Conservation (phyloP, 2,113 vertebrate species). For the Aptenodytes forsteri region DNA sequence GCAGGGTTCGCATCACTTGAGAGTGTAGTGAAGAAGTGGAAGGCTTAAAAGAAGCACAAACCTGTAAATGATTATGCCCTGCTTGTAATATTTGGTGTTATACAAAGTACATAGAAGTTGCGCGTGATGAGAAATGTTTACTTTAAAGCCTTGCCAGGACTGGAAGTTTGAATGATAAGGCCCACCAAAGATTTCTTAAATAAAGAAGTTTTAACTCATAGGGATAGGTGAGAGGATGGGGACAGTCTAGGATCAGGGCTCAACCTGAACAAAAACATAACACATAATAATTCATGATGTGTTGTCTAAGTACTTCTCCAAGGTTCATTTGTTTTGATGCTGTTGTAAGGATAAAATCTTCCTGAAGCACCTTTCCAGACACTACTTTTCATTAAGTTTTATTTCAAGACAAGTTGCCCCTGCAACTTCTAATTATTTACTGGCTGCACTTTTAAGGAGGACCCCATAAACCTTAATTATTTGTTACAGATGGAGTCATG, state of each 20-base stretch:
- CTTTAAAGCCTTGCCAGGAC: background rate
- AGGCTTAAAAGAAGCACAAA: background rate
- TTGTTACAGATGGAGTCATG: background rate
- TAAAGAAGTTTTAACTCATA: background rate
- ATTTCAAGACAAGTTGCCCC: background rate
- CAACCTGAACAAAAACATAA: background rate
- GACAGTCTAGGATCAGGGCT: background rate
- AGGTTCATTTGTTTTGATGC: background rate
- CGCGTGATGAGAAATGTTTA: background rate
- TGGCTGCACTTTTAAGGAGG: background rate
- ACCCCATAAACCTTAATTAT: background rate
- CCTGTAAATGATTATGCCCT: background rate
- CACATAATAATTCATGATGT: fast-evolving
- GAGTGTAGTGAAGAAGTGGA: background rate
- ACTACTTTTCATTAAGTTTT: background rate
- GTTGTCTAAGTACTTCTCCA: background rate
- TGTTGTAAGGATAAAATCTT: background rate
- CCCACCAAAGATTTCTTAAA: background rate
- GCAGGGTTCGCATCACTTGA: background rate
- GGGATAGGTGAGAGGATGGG: background rate
- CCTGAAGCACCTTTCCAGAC: background rate
- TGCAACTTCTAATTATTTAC: background rate
- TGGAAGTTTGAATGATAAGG: background rate
- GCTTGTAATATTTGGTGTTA: background rate
- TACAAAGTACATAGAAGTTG: background rate